phyloP scores from a whole-genome alignment of 2,888 invertebrate genomes.

The Arge pagana region DNA sequence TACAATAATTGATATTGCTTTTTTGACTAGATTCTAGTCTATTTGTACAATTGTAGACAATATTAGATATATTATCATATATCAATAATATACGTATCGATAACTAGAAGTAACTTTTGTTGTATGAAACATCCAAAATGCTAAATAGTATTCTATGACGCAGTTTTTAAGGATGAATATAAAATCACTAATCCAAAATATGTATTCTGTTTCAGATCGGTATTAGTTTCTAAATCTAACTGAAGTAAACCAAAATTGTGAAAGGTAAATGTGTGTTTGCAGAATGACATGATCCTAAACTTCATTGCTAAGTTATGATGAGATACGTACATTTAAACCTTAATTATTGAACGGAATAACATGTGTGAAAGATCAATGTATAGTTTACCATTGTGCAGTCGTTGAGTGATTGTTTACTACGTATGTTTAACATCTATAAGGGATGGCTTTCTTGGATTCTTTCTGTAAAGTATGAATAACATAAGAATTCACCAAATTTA shows the following conservation, averaged over 20 bases:
- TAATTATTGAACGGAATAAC: not conserved
- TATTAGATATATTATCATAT: constrained; percentile 4
- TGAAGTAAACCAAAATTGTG: not conserved
- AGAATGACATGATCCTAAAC: constrained; percentile 2
- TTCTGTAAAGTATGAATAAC: constrained; percentile 18
- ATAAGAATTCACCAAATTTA: constrained; percentile 11
- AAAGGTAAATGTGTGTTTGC: not conserved
- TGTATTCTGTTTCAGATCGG: too few species aligned
- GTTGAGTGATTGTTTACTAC: constrained; percentile 15
- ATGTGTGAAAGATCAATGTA: not conserved
- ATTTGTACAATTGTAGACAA: not conserved
- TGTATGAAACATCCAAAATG: not conserved
- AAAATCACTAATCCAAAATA: too few species aligned
- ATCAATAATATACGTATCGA: constrained; percentile 11
- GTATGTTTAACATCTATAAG: constrained; percentile 17
- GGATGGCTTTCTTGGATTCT: constrained; percentile 12
- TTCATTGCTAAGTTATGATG: not conserved
- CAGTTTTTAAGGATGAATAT: too few species aligned
- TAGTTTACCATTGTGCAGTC: constrained; percentile 9
- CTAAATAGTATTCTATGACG: not conserved
- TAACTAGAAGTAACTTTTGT: not conserved
- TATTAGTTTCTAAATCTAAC: not conserved
- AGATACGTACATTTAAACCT: not conserved
- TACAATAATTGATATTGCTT: constrained; percentile 17
- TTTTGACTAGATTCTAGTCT: constrained; percentile 13